Conservation (phyloP, 2,888 invertebrate species). For the Mamestra brassicae region DNA sequence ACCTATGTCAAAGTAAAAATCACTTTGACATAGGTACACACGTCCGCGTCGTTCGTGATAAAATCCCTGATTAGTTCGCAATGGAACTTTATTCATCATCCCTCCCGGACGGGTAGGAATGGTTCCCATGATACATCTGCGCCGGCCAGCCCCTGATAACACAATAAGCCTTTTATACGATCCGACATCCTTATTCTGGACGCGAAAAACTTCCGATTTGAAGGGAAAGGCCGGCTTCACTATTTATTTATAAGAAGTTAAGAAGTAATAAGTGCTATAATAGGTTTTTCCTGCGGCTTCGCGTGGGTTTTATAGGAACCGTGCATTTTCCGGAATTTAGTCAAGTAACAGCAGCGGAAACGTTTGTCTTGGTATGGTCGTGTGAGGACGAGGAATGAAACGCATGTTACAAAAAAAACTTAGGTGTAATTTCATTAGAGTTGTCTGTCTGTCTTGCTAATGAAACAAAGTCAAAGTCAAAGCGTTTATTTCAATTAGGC, state of each 20-base stretch:
- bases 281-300: neutral
- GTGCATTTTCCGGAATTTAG: neutral
- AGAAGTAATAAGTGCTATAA: conserved; percentile 5
- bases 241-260: conserved; percentile 35
- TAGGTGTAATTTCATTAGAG: no score
- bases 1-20: neutral
- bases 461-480: no score
- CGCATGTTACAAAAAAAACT: no score
- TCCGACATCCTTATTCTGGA: conserved; percentile 45
- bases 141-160: conserved; percentile 54
- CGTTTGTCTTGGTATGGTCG: no score
- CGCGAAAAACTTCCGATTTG: conserved; percentile 40
- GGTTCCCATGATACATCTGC: conserved; percentile 34
- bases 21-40: neutral
- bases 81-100: conserved; percentile 33
- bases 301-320: no score
- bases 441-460: no score
- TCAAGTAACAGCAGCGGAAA: no score
- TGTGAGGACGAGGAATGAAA: no score
- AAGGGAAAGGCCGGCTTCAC: conserved; percentile 7
- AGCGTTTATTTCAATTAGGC: no score
- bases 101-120: conserved; percentile 6
- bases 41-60: neutral
- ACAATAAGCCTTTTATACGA: conserved; percentile 61
- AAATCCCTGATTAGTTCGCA: conserved; percentile 31